These are phyloP conservation scores for Oncorhynchus nerka DNA, from an alignment of 2,113 vertebrate genomes.

Conservation along the genomic window DNA sequence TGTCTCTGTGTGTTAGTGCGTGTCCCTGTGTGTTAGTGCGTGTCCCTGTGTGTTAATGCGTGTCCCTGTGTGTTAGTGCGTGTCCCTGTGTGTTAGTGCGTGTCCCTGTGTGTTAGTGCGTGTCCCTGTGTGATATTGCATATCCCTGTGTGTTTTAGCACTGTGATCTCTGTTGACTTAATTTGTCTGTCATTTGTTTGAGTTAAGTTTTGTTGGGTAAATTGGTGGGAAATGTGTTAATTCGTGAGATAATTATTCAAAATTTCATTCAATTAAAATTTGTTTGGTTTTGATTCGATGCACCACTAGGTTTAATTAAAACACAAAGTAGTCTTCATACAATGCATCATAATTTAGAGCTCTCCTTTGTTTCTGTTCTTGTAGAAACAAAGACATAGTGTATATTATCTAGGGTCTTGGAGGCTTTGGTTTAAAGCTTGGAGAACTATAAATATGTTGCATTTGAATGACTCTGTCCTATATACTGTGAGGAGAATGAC, in stretches of 20 bases:
- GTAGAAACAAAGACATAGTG: background rate
- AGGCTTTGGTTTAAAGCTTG: background rate
- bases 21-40: too few relatives aligned
- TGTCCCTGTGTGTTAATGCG: too few relatives aligned
- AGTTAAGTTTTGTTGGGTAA: conserved; percentile 20
- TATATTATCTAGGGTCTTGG: background rate
- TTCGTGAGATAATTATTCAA: conserved; percentile 38
- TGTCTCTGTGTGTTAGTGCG: too few relatives aligned
- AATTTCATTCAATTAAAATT: conserved; percentile 38
- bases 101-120: too few relatives aligned
- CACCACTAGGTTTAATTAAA: conserved; percentile 55
- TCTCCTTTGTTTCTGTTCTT: conserved; percentile 17
- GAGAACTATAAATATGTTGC: background rate
- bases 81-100: too few relatives aligned
- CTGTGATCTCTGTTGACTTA: too few relatives aligned
- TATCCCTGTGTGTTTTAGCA: background rate
- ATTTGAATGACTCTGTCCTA: background rate
- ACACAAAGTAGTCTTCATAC: conserved; percentile 36
- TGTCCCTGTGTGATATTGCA: too few relatives aligned
- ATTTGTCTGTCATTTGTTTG: conserved; percentile 14
- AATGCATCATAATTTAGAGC: conserved; percentile 47
- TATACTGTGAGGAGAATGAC: background rate
- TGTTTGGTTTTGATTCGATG: conserved; percentile 29
- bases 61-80: too few relatives aligned
- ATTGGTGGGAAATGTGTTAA: conserved; percentile 21